Base-by-base conservation (phyloP, 2,113 vertebrate genomes). In the Psittacula cyanocephala region DNA sequence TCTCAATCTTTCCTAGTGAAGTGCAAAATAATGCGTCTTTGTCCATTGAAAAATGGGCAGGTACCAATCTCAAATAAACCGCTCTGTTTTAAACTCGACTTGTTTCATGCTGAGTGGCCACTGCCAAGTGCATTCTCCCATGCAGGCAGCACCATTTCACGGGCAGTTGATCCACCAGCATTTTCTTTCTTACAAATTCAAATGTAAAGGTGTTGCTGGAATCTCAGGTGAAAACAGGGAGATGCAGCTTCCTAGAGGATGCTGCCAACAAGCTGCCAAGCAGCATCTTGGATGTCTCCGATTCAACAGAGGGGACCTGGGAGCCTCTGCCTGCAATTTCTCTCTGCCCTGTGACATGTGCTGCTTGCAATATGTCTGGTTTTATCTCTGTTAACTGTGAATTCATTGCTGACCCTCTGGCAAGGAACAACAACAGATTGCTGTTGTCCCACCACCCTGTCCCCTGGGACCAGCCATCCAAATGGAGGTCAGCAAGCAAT, bases 251-350 rank as follows among this genome's bases (percentile, higher is more conserved):
- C 85, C 15, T 9, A 1, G 31, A 57, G 6, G 76, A 2, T 23
- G 44, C 55, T 82, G 53, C 59, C 78, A 43, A 25, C 28, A 52
- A 11, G 33, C 68, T 6, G 41, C 74, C n/a, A 14, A 44, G n/a
- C 57, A 60, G 65, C 71, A 23, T 6, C 60, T 25, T 4, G 37
- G 6, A 17, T 16, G 11, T 37, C 59, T 62, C 69, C 3, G 12
- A 7, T 11, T 7, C 33, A 35, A 2, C 0, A 4, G n/a, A 53
- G 22, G 24, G 22, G 17, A 31, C 46, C 27, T 3, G 55, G 46
- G 28, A 82, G 13, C 44, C 63, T 86, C 62, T 57, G 33, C n/a
- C 39, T 24, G 47, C 6, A 5, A 2, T 2, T 27, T 1, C 79
- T 72, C 63, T 41, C 86, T 86, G 44, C 44, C 53, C n/a, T 10